Conservation (phyloP, 2,888 invertebrate species). For the Callimorpha dominula region DNA sequence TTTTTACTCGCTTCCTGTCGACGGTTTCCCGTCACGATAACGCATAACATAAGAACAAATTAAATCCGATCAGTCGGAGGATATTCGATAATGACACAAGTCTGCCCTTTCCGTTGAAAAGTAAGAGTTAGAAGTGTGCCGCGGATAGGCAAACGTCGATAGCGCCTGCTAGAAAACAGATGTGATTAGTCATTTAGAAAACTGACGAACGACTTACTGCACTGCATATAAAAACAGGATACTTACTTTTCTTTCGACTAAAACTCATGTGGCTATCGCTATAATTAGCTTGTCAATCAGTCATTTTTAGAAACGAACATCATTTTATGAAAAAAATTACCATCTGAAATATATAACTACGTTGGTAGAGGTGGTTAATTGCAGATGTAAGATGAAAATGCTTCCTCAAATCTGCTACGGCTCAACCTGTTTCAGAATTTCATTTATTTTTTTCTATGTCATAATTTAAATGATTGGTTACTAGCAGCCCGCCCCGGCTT, state of each 20-base stretch:
- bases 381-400: not conserved
- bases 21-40: constrained; percentile 71
- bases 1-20: constrained; percentile 69
- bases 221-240: not conserved
- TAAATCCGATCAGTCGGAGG: constrained; percentile 67
- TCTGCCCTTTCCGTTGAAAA: constrained; percentile 56
- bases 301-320: not conserved
- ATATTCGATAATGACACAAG: constrained; percentile 66
- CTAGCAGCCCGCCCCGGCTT: too few species aligned
- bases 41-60: constrained; percentile 68
- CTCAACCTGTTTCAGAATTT: not conserved
- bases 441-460: not conserved
- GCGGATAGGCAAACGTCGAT: constrained; percentile 18
- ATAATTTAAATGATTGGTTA: too few species aligned
- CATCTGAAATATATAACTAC: not conserved
- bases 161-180: constrained; percentile 14
- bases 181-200: constrained; percentile 14
- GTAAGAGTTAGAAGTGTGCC: constrained; percentile 41
- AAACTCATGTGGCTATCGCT: not conserved
- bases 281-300: not conserved
- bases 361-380: not conserved
- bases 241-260: not conserved
- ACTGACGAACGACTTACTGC: not conserved
- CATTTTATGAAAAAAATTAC: too few species aligned
- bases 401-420: not conserved